Evolutionary conservation across 2,113 vertebrate species (phyloP).

Genomic region (Mandrillus leucophaeus): DNA sequence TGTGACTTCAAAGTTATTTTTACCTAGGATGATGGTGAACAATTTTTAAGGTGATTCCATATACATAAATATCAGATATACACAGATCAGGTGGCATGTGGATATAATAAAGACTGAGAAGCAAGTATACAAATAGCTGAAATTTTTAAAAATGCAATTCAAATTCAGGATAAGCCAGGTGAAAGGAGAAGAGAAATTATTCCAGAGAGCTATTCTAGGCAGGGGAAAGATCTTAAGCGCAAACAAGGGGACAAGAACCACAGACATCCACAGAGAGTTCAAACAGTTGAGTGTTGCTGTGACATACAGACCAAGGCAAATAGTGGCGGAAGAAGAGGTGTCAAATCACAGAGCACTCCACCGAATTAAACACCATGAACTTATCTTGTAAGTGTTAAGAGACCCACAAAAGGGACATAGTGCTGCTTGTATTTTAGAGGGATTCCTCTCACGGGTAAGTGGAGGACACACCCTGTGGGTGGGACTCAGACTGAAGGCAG

Average conservation of each 20-base stretch:
- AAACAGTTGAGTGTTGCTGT: not conserved
- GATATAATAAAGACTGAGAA: not conserved
- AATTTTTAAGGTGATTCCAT: not conserved
- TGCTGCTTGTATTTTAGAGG: not conserved
- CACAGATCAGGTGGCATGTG: not conserved
- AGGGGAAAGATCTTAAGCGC: not conserved
- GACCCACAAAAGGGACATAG: not conserved
- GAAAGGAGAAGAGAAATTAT: not conserved
- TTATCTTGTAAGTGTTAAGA: not conserved
- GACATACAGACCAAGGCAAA: not conserved
- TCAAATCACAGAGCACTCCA: not conserved
- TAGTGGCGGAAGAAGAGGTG: not conserved
- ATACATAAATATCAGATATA: not conserved
- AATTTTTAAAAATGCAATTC: not conserved
- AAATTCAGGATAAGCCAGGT: not conserved
- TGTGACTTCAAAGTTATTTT: not conserved
- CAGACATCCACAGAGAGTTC: not conserved
- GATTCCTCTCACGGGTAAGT: not conserved
- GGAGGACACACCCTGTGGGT: not conserved
- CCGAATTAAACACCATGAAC: not conserved
- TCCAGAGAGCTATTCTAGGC: not conserved
- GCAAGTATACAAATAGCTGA: not conserved
- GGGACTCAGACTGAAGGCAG: not conserved
- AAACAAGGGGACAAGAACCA: not conserved
- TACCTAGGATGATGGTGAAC: not conserved